Evolutionary conservation across 2,797 vertebrate species (phyloP).

Genomic region (Acomys russatus): DNA sequence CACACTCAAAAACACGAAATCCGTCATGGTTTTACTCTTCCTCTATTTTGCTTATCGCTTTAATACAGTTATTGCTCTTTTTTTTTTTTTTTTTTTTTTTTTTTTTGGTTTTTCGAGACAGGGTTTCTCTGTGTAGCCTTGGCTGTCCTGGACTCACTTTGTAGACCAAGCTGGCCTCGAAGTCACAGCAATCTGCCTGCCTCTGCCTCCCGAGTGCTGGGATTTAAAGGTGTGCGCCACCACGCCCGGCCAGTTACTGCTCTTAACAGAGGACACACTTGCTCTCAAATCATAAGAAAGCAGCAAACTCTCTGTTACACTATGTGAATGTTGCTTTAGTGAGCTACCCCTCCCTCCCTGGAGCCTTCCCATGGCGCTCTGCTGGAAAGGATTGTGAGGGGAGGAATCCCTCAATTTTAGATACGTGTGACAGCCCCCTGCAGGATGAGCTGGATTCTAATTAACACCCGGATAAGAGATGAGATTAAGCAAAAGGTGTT

Average conservation of each 20-base stretch:
- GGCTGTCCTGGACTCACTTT: no score
- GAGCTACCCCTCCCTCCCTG: background rate
- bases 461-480: background rate
- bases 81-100: no score
- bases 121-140: no score
- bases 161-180: no score
- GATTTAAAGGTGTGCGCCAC: no score
- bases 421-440: background rate
- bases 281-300: constrained; percentile 26
- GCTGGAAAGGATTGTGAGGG: background rate
- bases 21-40: background rate
- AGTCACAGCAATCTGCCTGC: no score
- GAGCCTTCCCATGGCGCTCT: background rate
- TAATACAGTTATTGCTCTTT: background rate
- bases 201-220: no score
- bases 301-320: background rate
- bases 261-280: background rate
- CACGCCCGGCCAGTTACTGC: background rate
- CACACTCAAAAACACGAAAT: background rate
- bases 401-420: background rate
- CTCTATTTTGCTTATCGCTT: background rate
- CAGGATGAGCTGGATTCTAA: background rate
- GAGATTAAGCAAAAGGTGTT: background rate
- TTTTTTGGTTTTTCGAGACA: no score
- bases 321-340: background rate